These are phyloP conservation scores for Caenorhabditis auriculariae DNA, from an alignment of 2,888 invertebrate genomes.

Conservation along the genomic window DNA sequence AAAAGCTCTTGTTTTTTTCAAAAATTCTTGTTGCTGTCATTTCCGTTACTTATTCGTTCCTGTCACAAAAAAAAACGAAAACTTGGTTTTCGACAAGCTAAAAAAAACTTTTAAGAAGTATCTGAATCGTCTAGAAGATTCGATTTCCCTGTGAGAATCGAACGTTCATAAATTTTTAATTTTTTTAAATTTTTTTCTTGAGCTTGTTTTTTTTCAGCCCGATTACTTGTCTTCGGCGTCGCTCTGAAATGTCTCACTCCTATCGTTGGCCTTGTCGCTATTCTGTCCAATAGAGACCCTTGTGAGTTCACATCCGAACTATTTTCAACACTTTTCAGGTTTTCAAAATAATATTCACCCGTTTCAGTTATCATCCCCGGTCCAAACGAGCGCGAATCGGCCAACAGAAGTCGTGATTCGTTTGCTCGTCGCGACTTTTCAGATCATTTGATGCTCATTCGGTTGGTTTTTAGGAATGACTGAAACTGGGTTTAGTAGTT, in stretches of 20 bases:
- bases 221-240: constrained; percentile 85
- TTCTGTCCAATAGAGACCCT: constrained; percentile 76
- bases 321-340: not conserved
- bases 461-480: constrained; percentile 74
- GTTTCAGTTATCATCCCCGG: constrained; percentile 64
- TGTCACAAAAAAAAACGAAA: too few species aligned
- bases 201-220: constrained; percentile 66
- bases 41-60: too few species aligned
- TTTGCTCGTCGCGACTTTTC: constrained; percentile 79
- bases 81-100: too few species aligned
- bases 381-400: constrained; percentile 54
- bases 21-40: too few species aligned
- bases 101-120: too few species aligned
- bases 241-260: constrained; percentile 90
- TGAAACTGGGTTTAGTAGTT: too few species aligned
- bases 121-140: too few species aligned
- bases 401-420: constrained; percentile 72
- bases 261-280: constrained; percentile 84
- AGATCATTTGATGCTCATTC: constrained; percentile 84
- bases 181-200: too few species aligned
- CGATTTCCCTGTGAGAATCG: too few species aligned
- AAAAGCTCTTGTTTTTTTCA: too few species aligned
- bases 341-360: too few species aligned
- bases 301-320: constrained; percentile 64
- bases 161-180: too few species aligned